phyloP scores from a whole-genome alignment of 2,888 invertebrate species.

The Nomada goodeniana region DNA sequence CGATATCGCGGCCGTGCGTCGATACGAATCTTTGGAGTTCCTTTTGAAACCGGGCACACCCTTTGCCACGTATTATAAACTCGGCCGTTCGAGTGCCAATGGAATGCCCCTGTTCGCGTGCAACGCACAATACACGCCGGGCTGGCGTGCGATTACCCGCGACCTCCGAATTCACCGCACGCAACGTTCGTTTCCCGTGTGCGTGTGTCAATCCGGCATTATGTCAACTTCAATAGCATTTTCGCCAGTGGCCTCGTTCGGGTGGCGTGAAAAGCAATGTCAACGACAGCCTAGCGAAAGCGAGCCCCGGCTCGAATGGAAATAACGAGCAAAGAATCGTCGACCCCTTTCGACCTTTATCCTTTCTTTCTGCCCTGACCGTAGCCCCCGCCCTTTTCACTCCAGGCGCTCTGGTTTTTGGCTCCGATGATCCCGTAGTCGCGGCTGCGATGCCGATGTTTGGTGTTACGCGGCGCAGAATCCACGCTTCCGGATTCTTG shows the following conservation, averaged over 20 bases:
- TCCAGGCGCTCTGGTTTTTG: neutral
- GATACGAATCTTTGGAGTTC: constrained; percentile 46
- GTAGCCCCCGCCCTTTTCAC: neutral
- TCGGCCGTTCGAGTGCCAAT: constrained; percentile 26
- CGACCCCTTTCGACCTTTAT: constrained; percentile 25
- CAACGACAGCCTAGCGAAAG: constrained; percentile 65
- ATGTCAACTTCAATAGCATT: constrained; percentile 56
- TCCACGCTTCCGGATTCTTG: neutral
- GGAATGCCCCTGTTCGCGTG: constrained; percentile 17
- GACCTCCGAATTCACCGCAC: neutral
- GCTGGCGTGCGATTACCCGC: neutral
- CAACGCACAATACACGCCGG: no score
- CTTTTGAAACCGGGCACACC: constrained; percentile 22
- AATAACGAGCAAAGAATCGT: constrained; percentile 75
- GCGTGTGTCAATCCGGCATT: constrained; percentile 43
- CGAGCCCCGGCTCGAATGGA: constrained; percentile 64
- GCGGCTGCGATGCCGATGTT: neutral
- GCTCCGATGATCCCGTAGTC: neutral
- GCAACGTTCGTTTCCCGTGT: neutral
- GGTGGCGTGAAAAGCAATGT: constrained; percentile 61
- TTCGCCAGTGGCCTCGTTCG: constrained; percentile 42
- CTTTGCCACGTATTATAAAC: constrained; percentile 35
- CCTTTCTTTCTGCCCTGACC: constrained; percentile 4
- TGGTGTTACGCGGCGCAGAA: neutral
- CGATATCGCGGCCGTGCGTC: constrained; percentile 28